These are phyloP conservation scores for Melanostoma mellinum DNA, from an alignment of 2,888 invertebrate species.

Conservation along the genomic window DNA sequence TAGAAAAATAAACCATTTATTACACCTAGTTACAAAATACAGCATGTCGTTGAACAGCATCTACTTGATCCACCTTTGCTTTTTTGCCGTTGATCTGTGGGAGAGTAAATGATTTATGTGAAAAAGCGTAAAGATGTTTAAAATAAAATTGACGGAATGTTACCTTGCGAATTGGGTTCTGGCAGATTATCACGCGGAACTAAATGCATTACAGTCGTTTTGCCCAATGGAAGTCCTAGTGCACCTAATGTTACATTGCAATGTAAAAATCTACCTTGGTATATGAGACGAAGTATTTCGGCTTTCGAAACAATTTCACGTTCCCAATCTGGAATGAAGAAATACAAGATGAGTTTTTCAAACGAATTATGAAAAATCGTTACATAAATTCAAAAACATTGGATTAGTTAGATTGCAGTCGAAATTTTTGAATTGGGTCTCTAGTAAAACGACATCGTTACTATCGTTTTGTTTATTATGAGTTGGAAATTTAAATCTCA, in stretches of 20 bases:
- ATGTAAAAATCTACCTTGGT: conserved; percentile 99
- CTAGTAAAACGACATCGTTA: too few relatives aligned
- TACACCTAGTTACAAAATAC: conserved; percentile 90
- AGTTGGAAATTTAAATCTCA: too few relatives aligned
- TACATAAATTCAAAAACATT: too few relatives aligned
- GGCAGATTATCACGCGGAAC: conserved; percentile 99
- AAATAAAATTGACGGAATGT: neutral
- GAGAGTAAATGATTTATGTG: neutral
- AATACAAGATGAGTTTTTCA: neutral
- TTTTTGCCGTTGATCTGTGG: conserved; percentile 96
- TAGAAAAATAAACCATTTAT: conserved; percentile 70
- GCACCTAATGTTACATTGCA: conserved; percentile 99
- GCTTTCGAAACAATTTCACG: conserved; percentile 97
- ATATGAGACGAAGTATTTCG: conserved; percentile 98
- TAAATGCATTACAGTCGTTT: conserved; percentile 99
- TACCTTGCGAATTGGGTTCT: conserved; percentile 98
- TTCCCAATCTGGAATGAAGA: conserved; percentile 93
- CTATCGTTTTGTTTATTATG: too few relatives aligned
- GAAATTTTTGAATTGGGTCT: too few relatives aligned
- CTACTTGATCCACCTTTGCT: conserved; percentile 97
- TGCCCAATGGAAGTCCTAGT: conserved; percentile 97
- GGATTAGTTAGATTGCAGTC: too few relatives aligned
- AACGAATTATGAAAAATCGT: neutral
- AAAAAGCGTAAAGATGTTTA: neutral
- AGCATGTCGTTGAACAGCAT: conserved; percentile 96